Evolutionary conservation across 2,113 vertebrate genomes (phyloP), one percentile per base, ranked within the genome.

Genomic region (Maccullochella peelii): DNA sequence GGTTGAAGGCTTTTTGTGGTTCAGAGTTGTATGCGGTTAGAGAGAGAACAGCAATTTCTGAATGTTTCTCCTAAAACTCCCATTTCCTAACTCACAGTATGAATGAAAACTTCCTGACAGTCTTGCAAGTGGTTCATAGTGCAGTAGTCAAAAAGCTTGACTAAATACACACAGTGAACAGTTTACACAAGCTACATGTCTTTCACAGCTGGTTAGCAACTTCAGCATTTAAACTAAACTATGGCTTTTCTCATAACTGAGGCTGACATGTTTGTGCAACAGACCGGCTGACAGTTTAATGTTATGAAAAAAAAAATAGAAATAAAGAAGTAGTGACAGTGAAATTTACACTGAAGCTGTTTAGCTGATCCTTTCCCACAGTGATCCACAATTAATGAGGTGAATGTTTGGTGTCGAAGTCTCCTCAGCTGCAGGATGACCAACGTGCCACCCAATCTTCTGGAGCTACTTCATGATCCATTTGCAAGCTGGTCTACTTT

Each of bases 1-100:
- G 20, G 68, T 74, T 23, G 36, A 80, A 70, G 38, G 52, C 47
- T 57, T 73, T 65, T 47, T 36, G 30, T 50, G 2, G 40, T 52
- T 36, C 30, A 33, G 57, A 59, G 66, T 66, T 66, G 12, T 30
- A 47, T 55, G 25, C 59, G 47, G 8, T 65, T 23, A n/a, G 2
- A 55, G 54, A 55, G 57, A 55, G 54, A 58, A 68, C n/a, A 10
- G 15, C 52, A 7, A 23, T 67, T 33, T 63, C 33, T 81, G 86
- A 89, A 87, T 87, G 85, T 91, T 72, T 84, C 59, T 69, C 52
- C 40, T 54, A 30, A 66, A 75, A 44, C 18, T 12, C 49, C 16
- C 62, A 27, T 84, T 85, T 86, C 82, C 66, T 61, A 63, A 74
- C 33, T 10, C n/a, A n/a, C n/a, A 67, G 47, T 40, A 40, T 47